Percentiles rank a stretch among this genome's conserved stretches.
Conservation (phyloP, 2,113 vertebrate species). For the Carassius carassius region DNA sequence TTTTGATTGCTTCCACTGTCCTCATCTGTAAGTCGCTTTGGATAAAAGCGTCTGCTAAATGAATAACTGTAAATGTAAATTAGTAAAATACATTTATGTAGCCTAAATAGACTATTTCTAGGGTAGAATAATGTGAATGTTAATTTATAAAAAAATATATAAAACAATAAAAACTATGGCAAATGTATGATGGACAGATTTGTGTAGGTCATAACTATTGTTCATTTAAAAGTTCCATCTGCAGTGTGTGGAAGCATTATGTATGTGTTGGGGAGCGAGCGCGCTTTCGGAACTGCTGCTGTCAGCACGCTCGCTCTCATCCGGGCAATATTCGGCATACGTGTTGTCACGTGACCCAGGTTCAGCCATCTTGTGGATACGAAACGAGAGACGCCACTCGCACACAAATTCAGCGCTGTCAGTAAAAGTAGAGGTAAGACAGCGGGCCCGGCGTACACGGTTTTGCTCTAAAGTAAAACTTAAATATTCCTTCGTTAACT, state of each 20-base stretch:
- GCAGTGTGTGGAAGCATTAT: neutral
- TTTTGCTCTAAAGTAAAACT: slow-evolving; percentile 44
- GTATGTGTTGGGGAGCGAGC: neutral
- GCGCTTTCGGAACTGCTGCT: slow-evolving; percentile 9
- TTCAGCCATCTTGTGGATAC: slow-evolving; percentile 83
- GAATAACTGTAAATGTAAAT: too few species aligned
- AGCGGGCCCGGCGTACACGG: slow-evolving; percentile 65
- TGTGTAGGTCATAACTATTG: too few species aligned
- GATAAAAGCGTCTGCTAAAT: too few species aligned
- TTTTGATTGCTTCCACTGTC: too few species aligned
- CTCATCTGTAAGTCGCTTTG: too few species aligned
- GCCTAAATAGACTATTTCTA: too few species aligned
- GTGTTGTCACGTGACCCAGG: slow-evolving; percentile 75
- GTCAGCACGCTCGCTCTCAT: slow-evolving; percentile 66
- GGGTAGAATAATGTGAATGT: too few species aligned
- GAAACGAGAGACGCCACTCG: slow-evolving; percentile 69
- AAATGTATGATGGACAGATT: neutral
- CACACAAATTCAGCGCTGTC: slow-evolving; percentile 80
- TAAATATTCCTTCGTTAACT: slow-evolving; percentile 40
- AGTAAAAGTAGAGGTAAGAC: slow-evolving; percentile 81
- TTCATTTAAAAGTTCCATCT: neutral
- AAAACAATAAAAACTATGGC: too few species aligned
- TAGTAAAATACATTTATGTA: too few species aligned
- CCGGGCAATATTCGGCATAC: slow-evolving; percentile 65
- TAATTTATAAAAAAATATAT: too few species aligned